Evolutionary conservation across 1,140 invertebrate species (phyloP), one percentile per base, ranked within the genome.

Genomic region (Scylla paramamosain): DNA sequence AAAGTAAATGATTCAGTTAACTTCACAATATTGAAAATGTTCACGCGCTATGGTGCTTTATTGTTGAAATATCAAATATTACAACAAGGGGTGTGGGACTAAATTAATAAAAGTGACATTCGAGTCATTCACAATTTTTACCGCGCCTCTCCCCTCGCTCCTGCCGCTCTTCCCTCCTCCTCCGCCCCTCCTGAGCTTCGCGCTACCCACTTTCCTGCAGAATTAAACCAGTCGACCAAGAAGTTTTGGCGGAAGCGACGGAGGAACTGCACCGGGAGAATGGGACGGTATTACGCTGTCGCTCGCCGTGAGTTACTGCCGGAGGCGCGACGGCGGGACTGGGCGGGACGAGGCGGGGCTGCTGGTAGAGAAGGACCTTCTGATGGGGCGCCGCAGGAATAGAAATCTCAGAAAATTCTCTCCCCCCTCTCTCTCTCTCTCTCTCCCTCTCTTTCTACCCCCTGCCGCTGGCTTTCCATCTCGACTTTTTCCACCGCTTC

Each of bases 171-270:
- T n/a, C 67, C 67, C 67, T n/a, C 67, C 20, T 20, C 20, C 52
- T n/a, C 67, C 25, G 6, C n/a, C 67, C 67, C 67, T 77, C 67
- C 67, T n/a, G 67, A n/a, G 67, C 20, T 25, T 20, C 25, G n/a
- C 25, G 67, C 67, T 7, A 77, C 67, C 67, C 67, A 77, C 67
- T 77, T 77, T 20, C 67, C 67, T 7, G 67, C 67, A 77, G 67
- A 77, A 77, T 77, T 77, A 77, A 77, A n/a, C 67, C 67, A 77
- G 67, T 77, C 67, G 67, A 77, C 67, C 67, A 77, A 77, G 67
- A 77, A 77, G 67, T 77, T 77, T 77, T 77, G 67, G 67, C 67
- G 67, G 67, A 77, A 77, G 67, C 67, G 67, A 77, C 67, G 25
- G 67, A 77, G 25, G 67, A 77, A 77, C 67, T 77, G 67, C 67